These are phyloP conservation scores for Solea solea DNA, from an alignment of 2,113 vertebrate genomes.

Conservation along the genomic window DNA sequence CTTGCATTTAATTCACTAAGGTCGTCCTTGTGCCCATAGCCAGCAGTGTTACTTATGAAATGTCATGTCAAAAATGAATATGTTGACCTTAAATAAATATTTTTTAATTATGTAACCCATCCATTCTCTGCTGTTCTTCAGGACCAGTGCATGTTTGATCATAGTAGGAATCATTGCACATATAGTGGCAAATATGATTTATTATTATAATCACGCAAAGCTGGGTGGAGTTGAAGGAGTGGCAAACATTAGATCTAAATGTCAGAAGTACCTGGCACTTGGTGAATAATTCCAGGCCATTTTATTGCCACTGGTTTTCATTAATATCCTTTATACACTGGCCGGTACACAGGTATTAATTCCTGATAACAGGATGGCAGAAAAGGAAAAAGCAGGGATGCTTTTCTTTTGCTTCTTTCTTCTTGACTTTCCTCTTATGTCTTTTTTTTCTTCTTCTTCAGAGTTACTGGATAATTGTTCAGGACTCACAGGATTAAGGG, in stretches of 20 bases:
- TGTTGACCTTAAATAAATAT: too few relatives aligned
- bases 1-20: not conserved
- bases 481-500: not conserved
- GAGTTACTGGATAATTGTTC: constrained; percentile 11
- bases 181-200: too few relatives aligned
- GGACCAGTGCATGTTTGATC: not conserved
- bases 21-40: not conserved
- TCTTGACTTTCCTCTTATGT: not conserved
- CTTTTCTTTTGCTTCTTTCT: not conserved
- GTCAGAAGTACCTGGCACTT: not conserved
- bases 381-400: not conserved
- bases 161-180: not conserved
- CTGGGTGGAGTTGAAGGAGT: not conserved
- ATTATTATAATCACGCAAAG: not conserved
- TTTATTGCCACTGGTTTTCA: not conserved
- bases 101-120: not conserved
- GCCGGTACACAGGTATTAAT: not conserved
- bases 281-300: not conserved
- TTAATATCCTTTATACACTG: not conserved
- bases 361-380: not conserved
- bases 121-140: too few relatives aligned
- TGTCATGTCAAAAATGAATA: too few relatives aligned
- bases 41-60: too few relatives aligned
- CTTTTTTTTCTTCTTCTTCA: not conserved
- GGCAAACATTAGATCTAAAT: not conserved